These are phyloP conservation scores for Xyliphius kryptos DNA, from an alignment of 2,113 vertebrate species.

Conservation along the genomic window DNA sequence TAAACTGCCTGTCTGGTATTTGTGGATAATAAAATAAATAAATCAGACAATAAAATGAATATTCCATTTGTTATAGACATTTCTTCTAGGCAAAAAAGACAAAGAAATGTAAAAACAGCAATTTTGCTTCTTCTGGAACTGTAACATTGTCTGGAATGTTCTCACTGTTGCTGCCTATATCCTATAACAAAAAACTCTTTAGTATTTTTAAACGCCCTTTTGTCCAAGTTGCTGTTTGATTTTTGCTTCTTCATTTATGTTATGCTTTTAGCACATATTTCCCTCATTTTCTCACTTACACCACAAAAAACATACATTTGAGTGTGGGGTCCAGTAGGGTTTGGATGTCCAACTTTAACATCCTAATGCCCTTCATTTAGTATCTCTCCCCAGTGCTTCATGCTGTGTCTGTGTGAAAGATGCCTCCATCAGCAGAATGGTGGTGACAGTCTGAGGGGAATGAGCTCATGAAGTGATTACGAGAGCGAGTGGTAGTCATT, in stretches of 20 bases:
- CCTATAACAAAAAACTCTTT: conserved; percentile 49
- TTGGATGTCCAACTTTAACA: conserved; percentile 56
- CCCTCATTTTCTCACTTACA: conserved; percentile 8
- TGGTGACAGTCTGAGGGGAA: conserved; percentile 60
- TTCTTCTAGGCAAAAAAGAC: conserved; percentile 73
- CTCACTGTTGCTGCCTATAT: conserved; percentile 56
- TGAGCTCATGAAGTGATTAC: conserved; percentile 60
- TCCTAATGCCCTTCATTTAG: conserved; percentile 62
- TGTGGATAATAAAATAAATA: conserved; percentile 72
- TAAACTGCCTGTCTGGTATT: conserved; percentile 66
- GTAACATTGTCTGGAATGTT: conserved; percentile 49
- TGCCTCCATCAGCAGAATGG: conserved; percentile 58
- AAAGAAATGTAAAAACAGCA: conserved; percentile 72
- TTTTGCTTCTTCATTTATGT: no score
- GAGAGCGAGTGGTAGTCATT: conserved; percentile 54
- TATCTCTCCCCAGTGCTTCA: conserved; percentile 52
- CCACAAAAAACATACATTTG: background rate
- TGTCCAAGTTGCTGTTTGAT: no score
- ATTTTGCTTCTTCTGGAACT: conserved; percentile 66
- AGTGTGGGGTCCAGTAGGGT: conserved; percentile 25
- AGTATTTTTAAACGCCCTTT: no score
- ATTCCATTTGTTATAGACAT: conserved; percentile 79
- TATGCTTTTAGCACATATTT: no score
- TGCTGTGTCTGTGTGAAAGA: conserved; percentile 48
- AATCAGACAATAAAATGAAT: conserved; percentile 75